Evolutionary conservation across 2,888 invertebrate species (phyloP), one percentile per base, ranked within the genome.

Genomic region (Tillus elongatus): DNA sequence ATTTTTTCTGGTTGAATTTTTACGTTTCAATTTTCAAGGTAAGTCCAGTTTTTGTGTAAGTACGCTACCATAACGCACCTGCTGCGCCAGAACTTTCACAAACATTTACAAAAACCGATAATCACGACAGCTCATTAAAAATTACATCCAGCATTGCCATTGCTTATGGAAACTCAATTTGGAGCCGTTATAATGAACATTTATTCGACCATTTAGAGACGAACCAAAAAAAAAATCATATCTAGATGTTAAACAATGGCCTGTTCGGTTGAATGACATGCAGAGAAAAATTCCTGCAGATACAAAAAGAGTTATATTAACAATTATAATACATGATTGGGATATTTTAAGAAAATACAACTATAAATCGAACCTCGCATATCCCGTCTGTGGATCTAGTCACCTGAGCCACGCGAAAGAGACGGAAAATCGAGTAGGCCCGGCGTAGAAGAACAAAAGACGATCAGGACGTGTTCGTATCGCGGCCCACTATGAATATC

Each of bases 301-400:
- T 43, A 50, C 47, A 50, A 49, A 52, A 46, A 47, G 48, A 49
- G 45, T 46, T 53, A 46, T 51, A 56, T 56, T 55, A 53, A 58
- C 57, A 58, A 58, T 58, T 58, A 58, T 57, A 57, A 55, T 57
- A 56, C 53, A 53, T 58, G 58, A 58, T 58, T 58, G 57, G 58
- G 53, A 46, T 53, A 56, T 57, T 58, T 58, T 56, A 50, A 57
- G 52, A 56, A 55, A 56, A 58, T 56, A 53, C 52, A 47, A 49
- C 50, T 50, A 55, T 54, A 56, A 57, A 57, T 58, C 54, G 54
- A 54, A 43, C 37, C 40, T 37, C 41, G 35, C 43, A 40, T 41
- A 44, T 37, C 39, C 38, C 40, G 24, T n/a, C n/a, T n/a, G n/a
- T n/a, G n/a, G n/a, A n/a, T n/a, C 28, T 19, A 33, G 24, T 19